Evolutionary conservation across 2,888 invertebrate genomes (phyloP).

Genomic region (Serrognathus titanus): DNA sequence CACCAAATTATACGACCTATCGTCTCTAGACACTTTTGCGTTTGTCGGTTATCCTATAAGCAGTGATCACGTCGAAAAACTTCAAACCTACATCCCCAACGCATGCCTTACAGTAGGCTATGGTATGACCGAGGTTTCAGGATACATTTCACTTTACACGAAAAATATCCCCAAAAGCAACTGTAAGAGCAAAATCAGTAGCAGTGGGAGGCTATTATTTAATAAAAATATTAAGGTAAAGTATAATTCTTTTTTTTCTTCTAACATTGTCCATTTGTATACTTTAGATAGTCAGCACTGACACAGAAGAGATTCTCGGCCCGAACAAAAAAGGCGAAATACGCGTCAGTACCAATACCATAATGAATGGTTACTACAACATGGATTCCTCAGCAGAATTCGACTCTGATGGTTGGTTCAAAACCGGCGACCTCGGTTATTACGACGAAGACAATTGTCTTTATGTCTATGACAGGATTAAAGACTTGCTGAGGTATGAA

Average conservation of each 20-base stretch:
- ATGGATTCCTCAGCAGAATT: slow-evolving; percentile 12
- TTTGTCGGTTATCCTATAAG: no score
- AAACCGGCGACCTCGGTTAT: slow-evolving; percentile 36
- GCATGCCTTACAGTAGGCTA: no score
- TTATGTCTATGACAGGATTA: slow-evolving; percentile 33
- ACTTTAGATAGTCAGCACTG: slow-evolving; percentile 27
- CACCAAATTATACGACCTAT: no score
- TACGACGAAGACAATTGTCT: slow-evolving; percentile 35
- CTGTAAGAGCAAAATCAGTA: no score
- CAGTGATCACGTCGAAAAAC: no score
- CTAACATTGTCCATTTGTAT: slow-evolving; percentile 17
- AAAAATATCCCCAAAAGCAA: no score
- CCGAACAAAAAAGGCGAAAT: slow-evolving; percentile 51
- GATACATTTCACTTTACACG: no score
- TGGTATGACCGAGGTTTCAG: no score
- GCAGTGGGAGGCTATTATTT: no score
- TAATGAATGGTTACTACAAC: slow-evolving; percentile 26
- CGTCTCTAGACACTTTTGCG: no score
- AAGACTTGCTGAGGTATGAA: slow-evolving; percentile 38
- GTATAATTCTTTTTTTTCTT: slow-evolving; percentile 1
- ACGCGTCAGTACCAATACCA: slow-evolving; percentile 41
- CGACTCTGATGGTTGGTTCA: slow-evolving; percentile 34
- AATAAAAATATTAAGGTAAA: no score
- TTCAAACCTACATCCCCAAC: no score
- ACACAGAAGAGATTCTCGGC: slow-evolving; percentile 46